Conservation (phyloP, 2,888 invertebrate genomes). For the Drosophila crucigera region DNA sequence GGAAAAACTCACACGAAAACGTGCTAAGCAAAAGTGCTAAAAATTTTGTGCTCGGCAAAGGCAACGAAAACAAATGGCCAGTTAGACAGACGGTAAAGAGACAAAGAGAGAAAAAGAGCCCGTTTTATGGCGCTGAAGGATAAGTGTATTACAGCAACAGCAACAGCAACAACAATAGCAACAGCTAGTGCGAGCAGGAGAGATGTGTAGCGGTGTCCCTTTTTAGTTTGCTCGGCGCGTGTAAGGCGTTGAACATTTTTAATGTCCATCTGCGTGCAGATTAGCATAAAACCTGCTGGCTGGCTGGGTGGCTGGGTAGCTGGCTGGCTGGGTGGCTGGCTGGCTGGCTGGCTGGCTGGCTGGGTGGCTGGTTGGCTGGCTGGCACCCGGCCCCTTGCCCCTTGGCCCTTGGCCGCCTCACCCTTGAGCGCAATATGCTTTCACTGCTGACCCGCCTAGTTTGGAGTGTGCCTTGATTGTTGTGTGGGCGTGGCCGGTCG, state of each 20-base stretch:
- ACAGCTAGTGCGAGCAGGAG: background rate
- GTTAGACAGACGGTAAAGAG: conserved; percentile 6
- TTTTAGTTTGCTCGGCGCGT: conserved; percentile 52
- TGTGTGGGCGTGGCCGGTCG: conserved; percentile 3
- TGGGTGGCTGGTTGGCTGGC: conserved; percentile 20
- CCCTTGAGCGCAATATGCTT: background rate
- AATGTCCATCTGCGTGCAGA: conserved; percentile 73
- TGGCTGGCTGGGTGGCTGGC: conserved; percentile 3
- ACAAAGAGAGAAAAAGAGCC: conserved; percentile 44
- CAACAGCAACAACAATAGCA: conserved; percentile 21
- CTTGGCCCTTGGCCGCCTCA: too few species aligned
- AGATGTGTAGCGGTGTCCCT: conserved; percentile 1
- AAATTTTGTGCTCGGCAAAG: conserved; percentile 39
- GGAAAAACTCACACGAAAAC: conserved; percentile 7
- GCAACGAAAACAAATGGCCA: conserved; percentile 46
- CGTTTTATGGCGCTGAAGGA: conserved; percentile 67
- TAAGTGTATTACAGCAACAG: conserved; percentile 59
- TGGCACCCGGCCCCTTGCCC: background rate
- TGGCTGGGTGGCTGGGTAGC: conserved; percentile 11
- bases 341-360: conserved; percentile 18
- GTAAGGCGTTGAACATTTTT: conserved; percentile 68
- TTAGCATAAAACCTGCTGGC: conserved; percentile 68
- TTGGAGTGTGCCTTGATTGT: conserved; percentile 22
- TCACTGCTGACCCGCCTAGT: conserved; percentile 5
- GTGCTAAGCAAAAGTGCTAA: conserved; percentile 36